Evolutionary conservation across 2,797 vertebrate genomes (phyloP), one percentile per base, ranked within the genome.

Genomic region (Sebastes iracundus): DNA sequence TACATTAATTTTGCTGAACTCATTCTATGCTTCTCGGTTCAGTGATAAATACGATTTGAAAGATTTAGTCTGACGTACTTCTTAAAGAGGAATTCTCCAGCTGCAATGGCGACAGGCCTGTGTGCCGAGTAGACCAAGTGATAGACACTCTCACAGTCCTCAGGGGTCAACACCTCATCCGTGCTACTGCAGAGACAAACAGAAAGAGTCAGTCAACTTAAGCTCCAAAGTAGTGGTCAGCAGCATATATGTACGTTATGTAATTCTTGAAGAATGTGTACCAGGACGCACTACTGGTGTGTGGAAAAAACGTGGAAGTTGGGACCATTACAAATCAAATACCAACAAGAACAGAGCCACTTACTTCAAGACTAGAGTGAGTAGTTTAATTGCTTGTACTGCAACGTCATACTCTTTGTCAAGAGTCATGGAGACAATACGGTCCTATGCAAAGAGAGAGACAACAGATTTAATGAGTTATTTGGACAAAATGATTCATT

Each of bases 141-240:
- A 94, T 99, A 99, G 70, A 99, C 99, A 75, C 98, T 99, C 96
- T 99, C 99, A 95, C 99, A 99, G 95, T 99, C 99, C 95, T 99
- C 99, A 6, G 98, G 97, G 89, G 97, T 99, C 92, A 99, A 94
- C 86, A 99, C 98, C 95, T 99, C 98, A 94, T 99, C 98, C 49
- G 97, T 99, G 95, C 97, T 99, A 96, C 98, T 99, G 94, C 59
- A 91, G 89, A 76, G 74, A 83, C 62, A 87, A 72, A 89, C 49
- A 79, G 20, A 84, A 61, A 77, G 10, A 70, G 12, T 52, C 63
- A 61, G 72, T 61, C 46, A 75, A 49, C 61, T n/a, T 3, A 12
- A 32, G 25, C 72, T 52, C 52, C 4, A 22, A 58, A 60, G 3
- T 4, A 35, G 35, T 3, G n/a, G 6, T 8, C 8, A 63, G 16